Evolutionary conservation across 2,888 invertebrate species (phyloP).

Genomic region (Scaptomyza parva): DNA sequence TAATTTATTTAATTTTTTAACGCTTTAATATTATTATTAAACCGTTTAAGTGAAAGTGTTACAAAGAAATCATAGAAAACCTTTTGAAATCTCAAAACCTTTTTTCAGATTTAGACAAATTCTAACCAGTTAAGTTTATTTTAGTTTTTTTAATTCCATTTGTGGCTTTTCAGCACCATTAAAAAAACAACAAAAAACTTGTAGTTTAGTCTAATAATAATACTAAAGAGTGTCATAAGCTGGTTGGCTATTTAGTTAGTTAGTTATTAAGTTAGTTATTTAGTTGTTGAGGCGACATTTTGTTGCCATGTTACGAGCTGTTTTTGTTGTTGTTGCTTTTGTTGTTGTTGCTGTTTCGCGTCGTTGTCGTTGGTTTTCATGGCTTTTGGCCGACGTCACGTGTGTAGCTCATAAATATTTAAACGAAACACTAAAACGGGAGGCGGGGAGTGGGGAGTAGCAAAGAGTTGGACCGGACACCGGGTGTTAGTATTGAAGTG

Average conservation of each 20-base stretch:
- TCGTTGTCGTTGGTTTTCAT: conserved; percentile 51
- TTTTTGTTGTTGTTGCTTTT: conserved; percentile 13
- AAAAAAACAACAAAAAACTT: conserved; percentile 22
- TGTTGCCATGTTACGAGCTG: conserved; percentile 41
- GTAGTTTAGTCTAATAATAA: conserved; percentile 18
- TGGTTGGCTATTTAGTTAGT: conserved; percentile 26
- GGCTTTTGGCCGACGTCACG: conserved; percentile 57
- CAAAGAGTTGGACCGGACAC: conserved; percentile 25
- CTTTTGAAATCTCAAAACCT: not conserved
- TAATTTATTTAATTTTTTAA: conserved; percentile 4
- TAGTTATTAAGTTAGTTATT: too few species aligned
- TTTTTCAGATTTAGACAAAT: conserved; percentile 4
- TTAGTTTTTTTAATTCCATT: conserved; percentile 5
- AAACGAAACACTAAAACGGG: conserved; percentile 27
- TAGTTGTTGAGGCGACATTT: conserved; percentile 25
- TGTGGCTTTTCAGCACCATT: conserved; percentile 38
- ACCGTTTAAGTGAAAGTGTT: conserved; percentile 24
- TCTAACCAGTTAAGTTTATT: conserved; percentile 16
- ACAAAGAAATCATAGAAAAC: not conserved
- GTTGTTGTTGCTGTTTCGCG: conserved; percentile 10
- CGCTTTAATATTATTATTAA: not conserved
- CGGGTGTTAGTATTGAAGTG: conserved; percentile 1
- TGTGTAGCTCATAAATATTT: conserved; percentile 71
- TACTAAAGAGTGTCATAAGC: conserved; percentile 42
- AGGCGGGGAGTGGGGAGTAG: not conserved